These are phyloP conservation scores for Nebria brevicollis DNA, from an alignment of 2,888 invertebrate genomes.

Conservation along the genomic window DNA sequence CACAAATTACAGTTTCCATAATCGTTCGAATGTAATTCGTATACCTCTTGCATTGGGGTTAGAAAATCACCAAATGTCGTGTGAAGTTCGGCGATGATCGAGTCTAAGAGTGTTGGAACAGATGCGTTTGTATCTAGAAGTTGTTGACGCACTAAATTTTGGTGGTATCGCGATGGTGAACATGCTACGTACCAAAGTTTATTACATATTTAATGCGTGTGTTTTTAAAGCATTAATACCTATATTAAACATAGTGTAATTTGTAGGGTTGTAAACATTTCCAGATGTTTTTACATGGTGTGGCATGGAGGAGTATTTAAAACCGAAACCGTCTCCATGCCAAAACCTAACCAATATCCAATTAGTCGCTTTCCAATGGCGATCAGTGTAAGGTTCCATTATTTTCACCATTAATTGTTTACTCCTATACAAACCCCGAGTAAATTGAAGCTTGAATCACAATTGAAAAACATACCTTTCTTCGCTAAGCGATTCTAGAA, in stretches of 20 bases:
- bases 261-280: conserved; percentile 19
- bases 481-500: conserved; percentile 75
- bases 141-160: conserved; percentile 72
- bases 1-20: neutral
- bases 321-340: conserved; percentile 86
- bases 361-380: conserved; percentile 86
- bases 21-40: neutral
- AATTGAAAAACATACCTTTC: conserved; percentile 64
- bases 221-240: conserved; percentile 5
- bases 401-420: conserved; percentile 72
- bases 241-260: conserved; percentile 33
- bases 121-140: conserved; percentile 59
- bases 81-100: conserved; percentile 82
- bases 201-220: conserved; percentile 23
- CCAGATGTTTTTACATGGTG: conserved; percentile 26
- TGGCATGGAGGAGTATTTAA: conserved; percentile 67
- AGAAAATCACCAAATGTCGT: conserved; percentile 92
- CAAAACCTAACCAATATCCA: conserved; percentile 86
- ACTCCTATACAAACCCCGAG: neutral
- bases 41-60: conserved; percentile 82
- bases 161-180: conserved; percentile 74
- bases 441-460: neutral
- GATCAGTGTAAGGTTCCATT: conserved; percentile 81
- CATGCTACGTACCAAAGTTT: conserved; percentile 66
- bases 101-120: conserved; percentile 74